Evolutionary conservation across 2,888 invertebrate genomes (phyloP), one percentile per base, ranked within the genome.

Genomic region (Mesorhabditis spiculigera): DNA sequence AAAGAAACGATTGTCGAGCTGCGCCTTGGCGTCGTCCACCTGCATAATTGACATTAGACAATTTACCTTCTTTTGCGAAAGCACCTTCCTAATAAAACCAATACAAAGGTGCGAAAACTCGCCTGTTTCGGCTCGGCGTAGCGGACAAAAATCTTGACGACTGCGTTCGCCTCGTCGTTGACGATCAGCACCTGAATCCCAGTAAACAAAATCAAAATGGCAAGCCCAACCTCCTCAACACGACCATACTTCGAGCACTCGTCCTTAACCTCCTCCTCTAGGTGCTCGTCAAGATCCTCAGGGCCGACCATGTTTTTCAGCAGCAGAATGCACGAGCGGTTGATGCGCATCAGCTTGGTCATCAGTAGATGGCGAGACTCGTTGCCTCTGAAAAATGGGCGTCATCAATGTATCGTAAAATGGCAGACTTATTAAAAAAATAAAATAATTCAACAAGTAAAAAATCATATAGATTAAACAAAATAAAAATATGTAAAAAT

Each of bases 241-340:
- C 41, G 69, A 71, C 98, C 98, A 89, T 91, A 97, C 88, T 90
- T 89, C 50, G 91, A 91, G 88, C 97, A 96, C 87, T 96, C 94
- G 82, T 95, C 95, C 83, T 94, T 93, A 75, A 95, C 93, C 89
- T 97, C 96, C 85, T 93, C 93, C 86, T 97, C 93, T 66, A 97
- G 89, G 72, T 91, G 92, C 86, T 95, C 94, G 86, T 96, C 96
- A 8, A 96, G 92, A 86, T 95, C 95, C 83, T 93, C 93, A 0
- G 93, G 76, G 6, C 74, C 73, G 13, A 96, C 91, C 96, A 97
- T 96, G 88, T 97, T 95, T 80, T 93, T 90, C 74, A 94, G 88
- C 71, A 95, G 92, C 78, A 96, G 91, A 63, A 95, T 93, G 62
- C 89, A 76, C 5, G 85, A 85, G 50, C 85, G 77, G 67, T 84